These are phyloP conservation scores for Metellina segmentata DNA, from an alignment of 2,888 invertebrate species.

Conservation along the genomic window DNA sequence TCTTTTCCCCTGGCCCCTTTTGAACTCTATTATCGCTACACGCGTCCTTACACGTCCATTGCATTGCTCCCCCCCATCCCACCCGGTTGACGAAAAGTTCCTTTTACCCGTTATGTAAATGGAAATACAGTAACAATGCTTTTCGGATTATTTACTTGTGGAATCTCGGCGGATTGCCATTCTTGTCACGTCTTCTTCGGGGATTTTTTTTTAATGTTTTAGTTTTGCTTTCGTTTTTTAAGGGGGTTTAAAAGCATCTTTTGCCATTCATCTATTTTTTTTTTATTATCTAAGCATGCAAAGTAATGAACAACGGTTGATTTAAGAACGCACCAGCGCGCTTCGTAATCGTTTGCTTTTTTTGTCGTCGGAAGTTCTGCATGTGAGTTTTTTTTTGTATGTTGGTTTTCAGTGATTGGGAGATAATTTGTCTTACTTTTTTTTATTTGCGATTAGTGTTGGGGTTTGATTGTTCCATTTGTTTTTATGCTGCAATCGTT, in stretches of 20 bases:
- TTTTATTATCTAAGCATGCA: constrained; percentile 7
- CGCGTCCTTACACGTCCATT: constrained; percentile 69
- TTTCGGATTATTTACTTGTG: constrained; percentile 72
- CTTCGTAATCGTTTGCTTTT: not conserved
- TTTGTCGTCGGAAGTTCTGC: not conserved
- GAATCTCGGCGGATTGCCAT: constrained; percentile 52
- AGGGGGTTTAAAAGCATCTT: constrained; percentile 6
- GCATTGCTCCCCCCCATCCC: constrained; percentile 33
- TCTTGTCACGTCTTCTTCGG: constrained; percentile 57
- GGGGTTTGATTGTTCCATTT: no score
- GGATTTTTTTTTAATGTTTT: constrained; percentile 2
- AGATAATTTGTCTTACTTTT: not conserved
- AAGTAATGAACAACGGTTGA: constrained; percentile 55
- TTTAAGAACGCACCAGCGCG: constrained; percentile 38
- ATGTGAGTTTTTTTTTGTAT: not conserved
- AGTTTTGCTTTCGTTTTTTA: not conserved
- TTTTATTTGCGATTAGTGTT: not conserved
- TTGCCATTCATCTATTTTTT: not conserved
- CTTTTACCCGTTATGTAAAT: constrained; percentile 74
- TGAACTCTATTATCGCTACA: constrained; percentile 73
- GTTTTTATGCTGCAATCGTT: no score
- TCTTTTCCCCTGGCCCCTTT: constrained; percentile 44
- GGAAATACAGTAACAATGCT: constrained; percentile 72
- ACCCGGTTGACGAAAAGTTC: constrained; percentile 44
- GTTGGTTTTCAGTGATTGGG: not conserved